These are phyloP conservation scores for Alethe diademata DNA, from an alignment of 2,113 vertebrate genomes.

Conservation along the genomic window DNA sequence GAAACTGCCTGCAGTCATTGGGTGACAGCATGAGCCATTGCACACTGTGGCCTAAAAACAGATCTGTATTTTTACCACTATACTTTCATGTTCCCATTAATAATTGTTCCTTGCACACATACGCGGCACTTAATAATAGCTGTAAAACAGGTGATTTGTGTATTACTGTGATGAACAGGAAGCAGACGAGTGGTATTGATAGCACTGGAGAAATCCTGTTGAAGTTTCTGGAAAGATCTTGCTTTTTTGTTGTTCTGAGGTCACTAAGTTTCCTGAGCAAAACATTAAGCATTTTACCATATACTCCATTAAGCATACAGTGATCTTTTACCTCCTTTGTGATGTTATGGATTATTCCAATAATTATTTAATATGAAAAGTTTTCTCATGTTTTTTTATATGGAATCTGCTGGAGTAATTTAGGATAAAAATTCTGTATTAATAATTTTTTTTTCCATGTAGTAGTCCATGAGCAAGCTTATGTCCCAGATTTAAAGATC, in stretches of 20 bases:
- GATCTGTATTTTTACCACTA: not conserved
- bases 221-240: not conserved
- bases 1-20: not conserved
- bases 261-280: constrained; percentile 8
- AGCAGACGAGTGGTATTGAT: not conserved
- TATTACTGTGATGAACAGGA: not conserved
- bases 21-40: not conserved
- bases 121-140: not conserved
- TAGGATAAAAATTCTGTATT: constrained; percentile 1
- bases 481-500: constrained; percentile 29
- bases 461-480: not conserved
- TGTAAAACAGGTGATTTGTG: not conserved
- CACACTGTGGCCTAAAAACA: not conserved
- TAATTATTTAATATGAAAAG: not conserved
- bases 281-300: not conserved
- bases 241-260: not conserved
- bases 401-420: constrained; percentile 8
- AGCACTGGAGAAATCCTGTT: not conserved
- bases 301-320: not conserved
- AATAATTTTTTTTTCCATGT: not conserved
- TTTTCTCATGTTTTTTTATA: not conserved
- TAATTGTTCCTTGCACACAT: not conserved
- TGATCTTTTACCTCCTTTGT: not conserved
- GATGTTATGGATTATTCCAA: not conserved
- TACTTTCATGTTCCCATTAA: not conserved